phyloP scores from a whole-genome alignment of 2,797 vertebrate genomes.

The Rhinogobio ventralis region DNA sequence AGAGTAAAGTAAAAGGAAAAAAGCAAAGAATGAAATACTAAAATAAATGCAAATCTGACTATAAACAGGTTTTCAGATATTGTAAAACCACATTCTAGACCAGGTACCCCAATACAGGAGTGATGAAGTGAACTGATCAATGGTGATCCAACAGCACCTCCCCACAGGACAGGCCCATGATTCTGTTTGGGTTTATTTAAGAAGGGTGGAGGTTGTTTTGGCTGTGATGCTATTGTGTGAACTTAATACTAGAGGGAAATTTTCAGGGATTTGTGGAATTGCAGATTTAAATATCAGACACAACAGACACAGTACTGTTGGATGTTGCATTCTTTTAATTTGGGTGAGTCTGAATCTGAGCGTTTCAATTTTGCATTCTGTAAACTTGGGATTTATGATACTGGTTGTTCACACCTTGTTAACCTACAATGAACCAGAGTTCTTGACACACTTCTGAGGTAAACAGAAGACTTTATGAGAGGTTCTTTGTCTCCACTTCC shows the following conservation, averaged over 20 bases:
- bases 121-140: conserved; percentile 37
- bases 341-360: conserved; percentile 34
- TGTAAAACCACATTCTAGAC: conserved; percentile 33
- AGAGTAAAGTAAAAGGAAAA: conserved; percentile 64
- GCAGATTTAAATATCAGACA: conserved; percentile 58
- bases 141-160: conserved; percentile 30
- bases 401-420: conserved; percentile 31
- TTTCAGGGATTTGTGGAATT: conserved; percentile 48
- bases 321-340: conserved; percentile 38
- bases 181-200: conserved; percentile 68
- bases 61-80: conserved; percentile 21
- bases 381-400: conserved; percentile 10
- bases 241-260: conserved; percentile 45
- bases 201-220: conserved; percentile 59
- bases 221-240: conserved; percentile 60
- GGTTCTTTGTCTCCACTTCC: conserved; percentile 1
- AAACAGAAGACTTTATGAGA: conserved; percentile 25
- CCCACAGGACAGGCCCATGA: conserved; percentile 43
- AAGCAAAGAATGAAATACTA: conserved; percentile 7
- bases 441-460: not conserved
- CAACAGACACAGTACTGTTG: conserved; percentile 55
- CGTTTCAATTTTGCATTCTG: not conserved
- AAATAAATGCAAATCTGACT: conserved; percentile 38
- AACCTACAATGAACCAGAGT: conserved; percentile 17
- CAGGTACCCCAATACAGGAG: not conserved